Conservation (phyloP, 1,140 invertebrate genomes). For the Ptiloglossa arizonensis region DNA sequence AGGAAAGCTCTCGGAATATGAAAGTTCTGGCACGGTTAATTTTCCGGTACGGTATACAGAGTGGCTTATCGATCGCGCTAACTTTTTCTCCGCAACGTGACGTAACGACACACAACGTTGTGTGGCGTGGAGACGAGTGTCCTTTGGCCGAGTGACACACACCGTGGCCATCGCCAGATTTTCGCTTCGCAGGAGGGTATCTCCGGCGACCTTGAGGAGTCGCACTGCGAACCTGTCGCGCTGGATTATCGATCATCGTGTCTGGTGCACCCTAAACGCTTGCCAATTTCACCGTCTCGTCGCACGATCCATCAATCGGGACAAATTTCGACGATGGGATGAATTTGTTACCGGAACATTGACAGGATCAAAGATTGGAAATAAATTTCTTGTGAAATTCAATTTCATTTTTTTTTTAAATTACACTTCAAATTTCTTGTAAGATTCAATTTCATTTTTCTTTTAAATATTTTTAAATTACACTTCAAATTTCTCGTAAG, state of each 20-base stretch:
- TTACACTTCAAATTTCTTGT: too few relatives aligned
- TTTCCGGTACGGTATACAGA: slow-evolving; percentile 32
- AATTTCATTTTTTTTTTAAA: too few relatives aligned
- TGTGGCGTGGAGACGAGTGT: slow-evolving; percentile 46
- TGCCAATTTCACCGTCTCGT: background rate
- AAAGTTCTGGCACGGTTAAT: slow-evolving; percentile 46
- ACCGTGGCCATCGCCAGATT: slow-evolving; percentile 17
- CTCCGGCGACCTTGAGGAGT: slow-evolving; percentile 27
- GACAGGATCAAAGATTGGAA: too few relatives aligned
- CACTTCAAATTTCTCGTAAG: too few relatives aligned
- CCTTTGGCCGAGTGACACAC: slow-evolving; percentile 47
- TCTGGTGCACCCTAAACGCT: background rate
- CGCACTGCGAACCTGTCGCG: slow-evolving; percentile 16
- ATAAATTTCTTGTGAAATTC: too few relatives aligned
- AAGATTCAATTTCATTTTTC: too few relatives aligned
- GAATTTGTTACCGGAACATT: background rate
- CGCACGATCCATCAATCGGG: slow-evolving; percentile 1
- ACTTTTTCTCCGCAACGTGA: slow-evolving; percentile 60
- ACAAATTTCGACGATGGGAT: background rate
- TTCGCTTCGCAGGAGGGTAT: too few relatives aligned
- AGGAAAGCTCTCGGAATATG: background rate
- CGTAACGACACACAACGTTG: slow-evolving; percentile 42
- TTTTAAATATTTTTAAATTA: too few relatives aligned
- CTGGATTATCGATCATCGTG: slow-evolving; percentile 15
- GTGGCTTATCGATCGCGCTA: slow-evolving; percentile 55